Conservation (phyloP, 2,113 vertebrate genomes). For the Pituophis catenifer region DNA sequence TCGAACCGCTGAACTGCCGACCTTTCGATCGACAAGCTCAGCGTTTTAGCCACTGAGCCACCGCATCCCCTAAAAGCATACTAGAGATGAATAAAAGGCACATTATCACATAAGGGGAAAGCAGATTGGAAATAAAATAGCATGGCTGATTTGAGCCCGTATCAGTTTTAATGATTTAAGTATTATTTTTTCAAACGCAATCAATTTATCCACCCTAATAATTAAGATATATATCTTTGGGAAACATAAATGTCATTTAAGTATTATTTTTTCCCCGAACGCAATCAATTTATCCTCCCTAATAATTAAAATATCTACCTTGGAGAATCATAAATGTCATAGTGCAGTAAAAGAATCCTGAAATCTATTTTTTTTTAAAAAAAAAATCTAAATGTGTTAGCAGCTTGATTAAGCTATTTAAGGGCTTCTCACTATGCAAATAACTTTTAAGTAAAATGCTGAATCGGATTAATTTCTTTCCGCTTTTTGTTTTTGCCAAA, state of each 20-base stretch:
- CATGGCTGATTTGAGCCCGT: not conserved
- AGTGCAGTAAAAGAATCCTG: constrained; percentile 29
- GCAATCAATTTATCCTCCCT: not conserved
- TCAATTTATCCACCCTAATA: not conserved
- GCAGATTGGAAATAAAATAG: not conserved
- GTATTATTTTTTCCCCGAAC: not conserved
- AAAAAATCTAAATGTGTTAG: constrained; percentile 53
- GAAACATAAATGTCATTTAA: constrained; percentile 30
- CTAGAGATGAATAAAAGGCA: not conserved
- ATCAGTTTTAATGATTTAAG: not conserved
- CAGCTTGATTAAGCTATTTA: constrained; percentile 58
- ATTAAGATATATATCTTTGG: not conserved
- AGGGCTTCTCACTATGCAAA: constrained; percentile 52
- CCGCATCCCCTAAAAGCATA: too few relatives aligned
- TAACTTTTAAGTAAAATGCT: constrained; percentile 50
- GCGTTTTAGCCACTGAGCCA: too few relatives aligned
- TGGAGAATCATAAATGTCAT: constrained; percentile 29
- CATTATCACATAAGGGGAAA: not conserved
- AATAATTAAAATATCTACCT: not conserved
- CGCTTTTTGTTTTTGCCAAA: constrained; percentile 34
- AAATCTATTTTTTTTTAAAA: constrained; percentile 26
- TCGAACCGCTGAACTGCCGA: too few relatives aligned
- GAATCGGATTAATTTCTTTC: constrained; percentile 48
- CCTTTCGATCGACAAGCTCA: too few relatives aligned
- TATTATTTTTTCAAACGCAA: not conserved